Base-by-base conservation (phyloP, 2,113 vertebrate species). In the Dissostichus mawsoni region DNA sequence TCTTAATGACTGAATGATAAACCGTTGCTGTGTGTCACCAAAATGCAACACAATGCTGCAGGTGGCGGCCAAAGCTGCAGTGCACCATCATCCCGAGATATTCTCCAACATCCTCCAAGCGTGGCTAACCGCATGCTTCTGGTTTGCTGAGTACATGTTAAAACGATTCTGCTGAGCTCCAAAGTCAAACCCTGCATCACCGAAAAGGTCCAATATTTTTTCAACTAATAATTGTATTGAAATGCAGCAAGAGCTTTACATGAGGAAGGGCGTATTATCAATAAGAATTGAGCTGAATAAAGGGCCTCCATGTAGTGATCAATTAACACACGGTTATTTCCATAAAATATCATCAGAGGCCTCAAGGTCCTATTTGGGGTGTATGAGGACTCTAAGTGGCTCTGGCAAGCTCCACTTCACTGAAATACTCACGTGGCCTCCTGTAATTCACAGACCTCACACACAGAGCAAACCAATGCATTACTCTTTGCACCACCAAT, bases 111-210 rank as follows among this genome's bases (percentile, higher is more conserved):
- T 48, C 71, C 9, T 80, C 61, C 65, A 69, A 47, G 64, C 29
- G 3, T 29, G 3, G 29, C 66, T 74, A 65, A 76, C 33, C 41
- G 44, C 61, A 69, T 50, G 72, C 68, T 68, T 69, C 74, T 80
- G 67, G 72, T 58, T 83, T 71, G 53, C 70, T 76, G 72, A 74
- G 77, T 58, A 72, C 78, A 77, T 67, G 66, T 57, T 68, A 50
- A 45, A 13, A 51, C 44, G 74, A 58, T 29, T 61, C 50, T 68
- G 66, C 66, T n/a, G 17, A 74, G 81, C 53, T 41, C 71, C 66
- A 81, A 83, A 81, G 65, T 18, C 36, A 18, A 74, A 63, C 44
- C 56, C 59, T 29, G 29, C 29, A 67, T 51, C 45, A 11, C 51
- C n/a, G 25, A 81, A 63, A 63, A 47, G 56, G 29, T 62, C 44